A percentile compares a stretch with the other conserved stretches of the same genome.
These are phyloP conservation scores for Anarrhichthys ocellatus DNA, from an alignment of 2,113 vertebrate genomes.

Conservation along the genomic window DNA sequence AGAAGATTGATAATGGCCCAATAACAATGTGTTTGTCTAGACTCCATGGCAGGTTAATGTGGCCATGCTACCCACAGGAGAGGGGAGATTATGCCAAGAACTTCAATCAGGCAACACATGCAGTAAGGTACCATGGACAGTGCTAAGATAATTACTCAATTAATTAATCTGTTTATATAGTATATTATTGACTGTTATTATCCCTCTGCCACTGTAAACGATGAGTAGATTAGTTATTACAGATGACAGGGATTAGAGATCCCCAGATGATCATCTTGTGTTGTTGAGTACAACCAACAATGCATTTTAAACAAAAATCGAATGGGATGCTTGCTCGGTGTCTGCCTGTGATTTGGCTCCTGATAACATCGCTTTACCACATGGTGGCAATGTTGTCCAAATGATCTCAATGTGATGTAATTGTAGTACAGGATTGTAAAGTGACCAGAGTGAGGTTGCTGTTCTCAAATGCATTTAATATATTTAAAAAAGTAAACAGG, in stretches of 20 bases:
- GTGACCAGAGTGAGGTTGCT: constrained; percentile 31
- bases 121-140: neutral
- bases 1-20: neutral
- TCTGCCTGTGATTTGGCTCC: constrained; percentile 2
- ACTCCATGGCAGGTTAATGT: neutral
- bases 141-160: neutral
- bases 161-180: neutral
- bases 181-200: neutral
- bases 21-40: neutral
- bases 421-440: constrained; percentile 8
- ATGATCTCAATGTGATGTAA: constrained; percentile 1
- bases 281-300: neutral
- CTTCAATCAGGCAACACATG: neutral
- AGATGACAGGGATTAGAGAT: too few species aligned
- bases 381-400: constrained; percentile 71
- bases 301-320: neutral
- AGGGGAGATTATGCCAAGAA: neutral
- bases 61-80: neutral
- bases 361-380: constrained; percentile 60
- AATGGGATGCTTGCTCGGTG: neutral
- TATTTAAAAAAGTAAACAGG: constrained; percentile 54
- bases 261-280: neutral
- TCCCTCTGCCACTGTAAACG: neutral
- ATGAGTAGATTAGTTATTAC: neutral
- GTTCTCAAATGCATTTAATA: constrained; percentile 77